Evolutionary conservation across 2,888 invertebrate genomes (phyloP).

Genomic region (Entomobrya proxima): DNA sequence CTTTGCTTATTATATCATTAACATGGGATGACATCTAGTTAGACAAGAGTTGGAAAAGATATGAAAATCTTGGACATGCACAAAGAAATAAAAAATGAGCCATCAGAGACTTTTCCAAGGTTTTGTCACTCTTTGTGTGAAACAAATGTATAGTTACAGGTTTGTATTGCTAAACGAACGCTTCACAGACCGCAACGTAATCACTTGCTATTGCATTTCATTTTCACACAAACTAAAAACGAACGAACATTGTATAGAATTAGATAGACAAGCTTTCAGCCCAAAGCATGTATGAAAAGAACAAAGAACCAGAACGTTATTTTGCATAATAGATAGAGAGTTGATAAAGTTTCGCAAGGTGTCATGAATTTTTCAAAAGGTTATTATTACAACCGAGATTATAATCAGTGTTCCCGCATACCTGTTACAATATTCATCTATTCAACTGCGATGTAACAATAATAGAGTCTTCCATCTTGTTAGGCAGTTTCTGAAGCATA

Average conservation of each 20-base stretch:
- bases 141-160: not conserved
- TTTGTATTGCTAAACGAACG: not conserved
- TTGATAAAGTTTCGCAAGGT: not conserved
- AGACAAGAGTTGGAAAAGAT: not conserved
- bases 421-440: not conserved
- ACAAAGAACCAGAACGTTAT: not conserved
- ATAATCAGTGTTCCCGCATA: not conserved
- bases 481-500: not conserved
- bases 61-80: constrained; percentile 15
- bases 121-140: not conserved
- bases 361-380: constrained; percentile 15
- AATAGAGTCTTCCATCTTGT: not conserved
- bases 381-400: not conserved
- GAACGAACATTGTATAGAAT: too few species aligned
- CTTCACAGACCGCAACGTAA: not conserved
- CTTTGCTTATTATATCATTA: constrained; percentile 20
- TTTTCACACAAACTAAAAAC: too few species aligned
- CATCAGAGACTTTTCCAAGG: not conserved
- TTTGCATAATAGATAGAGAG: not conserved
- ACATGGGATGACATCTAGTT: not conserved
- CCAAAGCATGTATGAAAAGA: not conserved
- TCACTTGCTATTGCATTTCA: not conserved
- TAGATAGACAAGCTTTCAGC: not conserved
- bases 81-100: not conserved
- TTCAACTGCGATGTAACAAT: not conserved